A percentile compares a stretch with the other conserved stretches of the same genome.
Evolutionary conservation across 2,888 invertebrate genomes (phyloP).

Genomic region (Periphyllus acericola): DNA sequence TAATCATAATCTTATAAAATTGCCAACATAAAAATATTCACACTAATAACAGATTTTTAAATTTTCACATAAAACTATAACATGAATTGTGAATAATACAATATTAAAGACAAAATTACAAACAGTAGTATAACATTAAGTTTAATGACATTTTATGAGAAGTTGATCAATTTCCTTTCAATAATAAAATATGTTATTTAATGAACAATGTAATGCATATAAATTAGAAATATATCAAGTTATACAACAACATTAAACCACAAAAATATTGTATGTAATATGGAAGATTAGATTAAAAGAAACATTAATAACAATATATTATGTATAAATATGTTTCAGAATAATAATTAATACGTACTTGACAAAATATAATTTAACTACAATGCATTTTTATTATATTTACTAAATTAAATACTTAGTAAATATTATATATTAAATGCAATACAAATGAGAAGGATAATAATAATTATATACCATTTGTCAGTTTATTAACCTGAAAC

Average conservation of each 20-base stretch:
- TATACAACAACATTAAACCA: not conserved
- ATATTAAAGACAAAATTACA: not conserved
- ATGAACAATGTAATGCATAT: slow-evolving; percentile 1
- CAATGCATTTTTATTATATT: not conserved
- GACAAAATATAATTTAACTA: not conserved
- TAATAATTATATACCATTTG: not conserved
- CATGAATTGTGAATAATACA: too few relatives aligned
- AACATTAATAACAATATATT: slow-evolving; percentile 8
- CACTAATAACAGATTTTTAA: not conserved
- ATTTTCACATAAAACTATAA: not conserved
- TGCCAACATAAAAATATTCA: not conserved
- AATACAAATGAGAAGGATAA: not conserved
- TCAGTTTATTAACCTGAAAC: slow-evolving; percentile 20
- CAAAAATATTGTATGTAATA: not conserved
- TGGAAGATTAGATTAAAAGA: not conserved
- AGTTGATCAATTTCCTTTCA: not conserved
- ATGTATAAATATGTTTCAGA: slow-evolving; percentile 28
- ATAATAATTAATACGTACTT: not conserved
- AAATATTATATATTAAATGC: not conserved
- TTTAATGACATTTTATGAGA: not conserved
- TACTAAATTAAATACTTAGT: not conserved
- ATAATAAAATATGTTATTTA: not conserved
- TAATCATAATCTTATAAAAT: not conserved
- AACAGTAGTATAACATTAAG: not conserved
- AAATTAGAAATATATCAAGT: not conserved